phyloP scores from a whole-genome alignment of 2,113 vertebrate species.

The Scomber colias region DNA sequence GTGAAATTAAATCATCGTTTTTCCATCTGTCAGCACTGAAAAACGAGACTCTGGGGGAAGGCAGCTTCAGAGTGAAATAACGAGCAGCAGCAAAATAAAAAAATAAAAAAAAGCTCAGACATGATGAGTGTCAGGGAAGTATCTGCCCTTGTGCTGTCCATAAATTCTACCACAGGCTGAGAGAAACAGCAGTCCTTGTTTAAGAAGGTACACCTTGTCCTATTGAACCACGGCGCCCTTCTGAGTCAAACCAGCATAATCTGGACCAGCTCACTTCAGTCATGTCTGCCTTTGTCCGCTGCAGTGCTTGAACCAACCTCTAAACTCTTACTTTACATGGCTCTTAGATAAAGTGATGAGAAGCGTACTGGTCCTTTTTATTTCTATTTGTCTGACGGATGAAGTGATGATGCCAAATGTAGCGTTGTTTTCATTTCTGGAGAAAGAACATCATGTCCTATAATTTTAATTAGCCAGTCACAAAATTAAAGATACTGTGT shows the following conservation, averaged over 20 bases:
- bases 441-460: background rate
- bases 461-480: constrained; percentile 2
- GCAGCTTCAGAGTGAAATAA: constrained; percentile 50
- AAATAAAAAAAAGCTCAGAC: constrained; percentile 12
- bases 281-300: background rate
- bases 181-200: constrained; percentile 8
- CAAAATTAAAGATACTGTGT: background rate
- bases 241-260: constrained; percentile 21
- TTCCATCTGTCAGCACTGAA: constrained; percentile 37
- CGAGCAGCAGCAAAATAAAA: constrained; percentile 40
- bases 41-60: constrained; percentile 23
- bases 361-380: background rate
- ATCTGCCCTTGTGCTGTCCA: constrained; percentile 14
- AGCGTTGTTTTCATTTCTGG: background rate
- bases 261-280: background rate
- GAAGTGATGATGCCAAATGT: background rate
- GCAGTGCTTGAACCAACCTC: background rate
- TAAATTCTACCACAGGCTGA: constrained; percentile 15
- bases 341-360: constrained; percentile 3
- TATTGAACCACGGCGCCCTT: constrained; percentile 14
- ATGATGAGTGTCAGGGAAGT: constrained; percentile 35
- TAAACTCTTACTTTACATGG: constrained; percentile 5
- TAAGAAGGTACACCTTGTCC: constrained; percentile 7
- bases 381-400: background rate
- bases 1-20: constrained; percentile 38